Conservation (phyloP, 2,888 invertebrate genomes). For the Bombylius major region DNA sequence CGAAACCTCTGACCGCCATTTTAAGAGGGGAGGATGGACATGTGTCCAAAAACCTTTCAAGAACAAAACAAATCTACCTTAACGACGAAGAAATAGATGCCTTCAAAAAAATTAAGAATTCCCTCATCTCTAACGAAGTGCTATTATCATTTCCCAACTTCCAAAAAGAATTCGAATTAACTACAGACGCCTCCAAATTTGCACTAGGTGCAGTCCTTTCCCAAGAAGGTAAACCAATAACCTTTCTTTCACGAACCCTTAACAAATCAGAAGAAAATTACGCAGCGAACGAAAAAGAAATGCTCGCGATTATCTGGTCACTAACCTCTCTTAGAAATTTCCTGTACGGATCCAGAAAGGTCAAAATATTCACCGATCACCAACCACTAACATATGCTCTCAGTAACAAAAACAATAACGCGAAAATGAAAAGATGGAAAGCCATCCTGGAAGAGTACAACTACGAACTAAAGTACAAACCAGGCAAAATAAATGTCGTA, state of each 20-base stretch:
- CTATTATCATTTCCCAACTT: too few relatives aligned
- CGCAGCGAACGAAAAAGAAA: slow-evolving; percentile 23
- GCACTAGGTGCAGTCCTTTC: slow-evolving; percentile 12
- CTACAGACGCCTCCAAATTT: too few relatives aligned
- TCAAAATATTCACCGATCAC: slow-evolving; percentile 11
- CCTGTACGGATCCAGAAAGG: neutral
- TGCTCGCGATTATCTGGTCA: slow-evolving; percentile 4
- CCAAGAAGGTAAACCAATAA: slow-evolving; percentile 18
- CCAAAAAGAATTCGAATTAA: too few relatives aligned
- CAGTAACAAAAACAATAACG: too few relatives aligned
- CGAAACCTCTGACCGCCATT: too few relatives aligned
- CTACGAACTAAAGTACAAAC: slow-evolving; percentile 8
- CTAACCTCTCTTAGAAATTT: slow-evolving; percentile 1
- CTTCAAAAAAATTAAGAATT: too few relatives aligned
- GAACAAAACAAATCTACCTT: too few relatives aligned
- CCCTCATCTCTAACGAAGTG: too few relatives aligned
- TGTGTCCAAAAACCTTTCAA: too few relatives aligned
- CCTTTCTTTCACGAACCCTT: slow-evolving; percentile 23
- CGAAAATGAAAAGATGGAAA: slow-evolving; percentile 12
- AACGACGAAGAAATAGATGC: too few relatives aligned
- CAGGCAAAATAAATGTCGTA: slow-evolving; percentile 9
- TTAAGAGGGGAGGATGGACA: too few relatives aligned
- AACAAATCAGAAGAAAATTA: slow-evolving; percentile 20
- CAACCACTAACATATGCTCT: slow-evolving; percentile 15
- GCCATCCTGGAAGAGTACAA: slow-evolving; percentile 11